Conservation (phyloP, 2,888 invertebrate species). For the Falcaria lacertinaria region DNA sequence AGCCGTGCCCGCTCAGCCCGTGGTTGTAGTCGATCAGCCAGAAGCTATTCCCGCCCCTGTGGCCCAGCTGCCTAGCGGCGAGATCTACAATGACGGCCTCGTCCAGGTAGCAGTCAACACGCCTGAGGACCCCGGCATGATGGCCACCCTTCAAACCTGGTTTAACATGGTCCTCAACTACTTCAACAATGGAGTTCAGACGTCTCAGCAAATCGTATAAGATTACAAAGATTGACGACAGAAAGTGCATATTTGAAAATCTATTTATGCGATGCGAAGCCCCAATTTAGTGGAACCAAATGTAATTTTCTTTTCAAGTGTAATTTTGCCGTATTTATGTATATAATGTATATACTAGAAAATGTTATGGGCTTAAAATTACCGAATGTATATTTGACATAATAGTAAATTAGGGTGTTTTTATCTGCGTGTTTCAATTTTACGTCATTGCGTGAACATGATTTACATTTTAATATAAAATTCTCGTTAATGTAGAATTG, state of each 20-base stretch:
- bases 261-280: too few relatives aligned
- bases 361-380: too few relatives aligned
- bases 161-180: constrained; percentile 55
- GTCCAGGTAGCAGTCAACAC: constrained; percentile 49
- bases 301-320: too few relatives aligned
- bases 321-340: too few relatives aligned
- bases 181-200: constrained; percentile 42
- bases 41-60: constrained; percentile 8
- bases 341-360: too few relatives aligned
- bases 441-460: too few relatives aligned
- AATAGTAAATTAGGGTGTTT: too few relatives aligned
- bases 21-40: constrained; percentile 4
- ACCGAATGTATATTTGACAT: too few relatives aligned
- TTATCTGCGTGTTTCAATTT: too few relatives aligned
- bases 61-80: constrained; percentile 27
- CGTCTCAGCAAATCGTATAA: constrained; percentile 50
- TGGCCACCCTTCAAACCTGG: constrained; percentile 53
- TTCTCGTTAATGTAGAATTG: neutral
- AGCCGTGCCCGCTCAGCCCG: constrained; percentile 15
- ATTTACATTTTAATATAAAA: too few relatives aligned
- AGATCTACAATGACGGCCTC: constrained; percentile 52
- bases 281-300: too few relatives aligned
- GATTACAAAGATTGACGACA: neutral
- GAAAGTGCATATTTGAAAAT: too few relatives aligned
- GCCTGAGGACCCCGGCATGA: constrained; percentile 38